Conservation (phyloP, 2,797 vertebrate species). For the Alosa sapidissima region DNA sequence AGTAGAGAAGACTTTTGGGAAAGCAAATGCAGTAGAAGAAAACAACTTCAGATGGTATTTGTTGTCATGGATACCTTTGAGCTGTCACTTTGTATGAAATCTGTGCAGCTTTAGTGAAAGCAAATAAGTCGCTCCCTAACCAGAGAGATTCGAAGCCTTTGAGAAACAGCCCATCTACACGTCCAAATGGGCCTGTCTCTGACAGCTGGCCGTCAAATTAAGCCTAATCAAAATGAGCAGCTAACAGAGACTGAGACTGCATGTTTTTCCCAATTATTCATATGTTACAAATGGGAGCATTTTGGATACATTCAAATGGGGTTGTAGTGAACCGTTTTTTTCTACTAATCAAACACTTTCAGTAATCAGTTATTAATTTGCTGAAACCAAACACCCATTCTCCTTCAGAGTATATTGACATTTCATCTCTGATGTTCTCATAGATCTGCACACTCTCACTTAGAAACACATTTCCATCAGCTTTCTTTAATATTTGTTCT, state of each 20-base stretch:
- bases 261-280: neutral
- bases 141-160: neutral
- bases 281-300: neutral
- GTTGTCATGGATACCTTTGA: constrained; percentile 71
- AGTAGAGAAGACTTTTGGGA: neutral
- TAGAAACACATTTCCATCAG: neutral
- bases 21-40: constrained; percentile 38
- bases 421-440: neutral
- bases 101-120: constrained; percentile 16
- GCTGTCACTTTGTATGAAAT: constrained; percentile 26
- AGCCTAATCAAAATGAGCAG: neutral
- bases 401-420: neutral
- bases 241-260: neutral
- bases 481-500: constrained; percentile 21
- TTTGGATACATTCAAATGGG: neutral
- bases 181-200: neutral
- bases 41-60: constrained; percentile 55
- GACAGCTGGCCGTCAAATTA: constrained; percentile 23
- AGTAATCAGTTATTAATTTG: neutral
- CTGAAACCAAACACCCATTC: neutral
- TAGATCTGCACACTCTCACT: neutral
- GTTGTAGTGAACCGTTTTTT: neutral
- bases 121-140: neutral
- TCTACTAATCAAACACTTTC: neutral
- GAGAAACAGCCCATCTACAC: neutral